Evolutionary conservation across 2,797 vertebrate genomes (phyloP).

Genomic region (Sandelia bainsii): DNA sequence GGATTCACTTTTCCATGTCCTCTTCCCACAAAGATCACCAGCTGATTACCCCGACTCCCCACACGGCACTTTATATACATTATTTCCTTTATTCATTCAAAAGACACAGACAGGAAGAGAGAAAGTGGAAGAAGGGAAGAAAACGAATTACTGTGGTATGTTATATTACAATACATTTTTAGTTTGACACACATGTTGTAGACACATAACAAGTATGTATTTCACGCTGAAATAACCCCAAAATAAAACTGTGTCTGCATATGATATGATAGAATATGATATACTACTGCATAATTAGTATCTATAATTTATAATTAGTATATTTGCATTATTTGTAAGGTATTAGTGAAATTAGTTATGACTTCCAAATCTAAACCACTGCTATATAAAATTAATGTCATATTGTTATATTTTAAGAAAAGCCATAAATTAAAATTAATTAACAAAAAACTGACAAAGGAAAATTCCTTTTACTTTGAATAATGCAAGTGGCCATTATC

Average conservation of each 20-base stretch:
- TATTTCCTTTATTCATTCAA: constrained; percentile 29
- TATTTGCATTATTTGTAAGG: neutral
- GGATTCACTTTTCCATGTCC: constrained; percentile 57
- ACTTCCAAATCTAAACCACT: neutral
- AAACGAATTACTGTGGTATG: constrained; percentile 1
- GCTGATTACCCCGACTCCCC: constrained; percentile 54
- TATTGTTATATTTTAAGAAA: neutral
- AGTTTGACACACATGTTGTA: too few relatives aligned
- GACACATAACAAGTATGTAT: too few relatives aligned
- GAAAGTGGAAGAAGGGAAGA: constrained; percentile 10
- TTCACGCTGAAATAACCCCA: neutral
- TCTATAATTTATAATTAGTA: neutral
- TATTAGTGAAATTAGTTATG: neutral
- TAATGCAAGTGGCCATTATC: neutral
- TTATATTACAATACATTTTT: constrained; percentile 46
- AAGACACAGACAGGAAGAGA: constrained; percentile 6
- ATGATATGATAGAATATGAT: neutral
- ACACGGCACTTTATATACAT: constrained; percentile 39
- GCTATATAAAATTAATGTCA: constrained; percentile 2
- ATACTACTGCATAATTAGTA: too few relatives aligned
- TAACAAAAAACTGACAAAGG: neutral
- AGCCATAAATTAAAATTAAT: neutral
- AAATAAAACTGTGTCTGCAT: neutral
- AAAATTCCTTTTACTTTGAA: neutral
- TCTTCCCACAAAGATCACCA: constrained; percentile 59